These are phyloP conservation scores for Porites lobata DNA, from an alignment of 92 coral and sea anemone genomes.

Conservation along the genomic window DNA sequence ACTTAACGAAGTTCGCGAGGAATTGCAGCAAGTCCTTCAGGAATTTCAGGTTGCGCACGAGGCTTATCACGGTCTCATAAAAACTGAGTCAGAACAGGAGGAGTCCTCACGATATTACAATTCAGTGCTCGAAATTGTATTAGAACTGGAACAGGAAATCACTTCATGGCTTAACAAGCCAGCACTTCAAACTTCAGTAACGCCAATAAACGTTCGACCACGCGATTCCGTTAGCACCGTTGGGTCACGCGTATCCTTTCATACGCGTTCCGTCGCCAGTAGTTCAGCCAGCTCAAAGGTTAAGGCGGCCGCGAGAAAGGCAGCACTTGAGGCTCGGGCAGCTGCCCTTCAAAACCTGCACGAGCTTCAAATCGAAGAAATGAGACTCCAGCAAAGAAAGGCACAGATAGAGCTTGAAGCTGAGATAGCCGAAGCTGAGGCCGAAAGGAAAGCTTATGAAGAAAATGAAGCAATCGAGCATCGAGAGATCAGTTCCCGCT, in stretches of 20 bases:
- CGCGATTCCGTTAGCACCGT: too few species aligned
- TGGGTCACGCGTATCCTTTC: not conserved
- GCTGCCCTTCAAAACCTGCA: constrained; percentile 12
- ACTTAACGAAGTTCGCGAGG: not conserved
- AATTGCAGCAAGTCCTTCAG: not conserved
- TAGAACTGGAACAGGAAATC: not conserved
- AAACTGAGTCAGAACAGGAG: not conserved
- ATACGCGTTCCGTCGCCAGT: constrained; percentile 14
- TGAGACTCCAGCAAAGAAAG: constrained; percentile 40
- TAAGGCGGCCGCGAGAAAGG: constrained; percentile 25
- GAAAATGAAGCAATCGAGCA: not conserved
- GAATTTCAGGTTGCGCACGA: constrained; percentile 10
- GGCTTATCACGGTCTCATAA: not conserved
- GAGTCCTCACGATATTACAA: not conserved
- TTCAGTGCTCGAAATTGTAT: not conserved
- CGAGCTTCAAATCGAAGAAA: constrained; percentile 12
- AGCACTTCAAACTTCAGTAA: too few species aligned
- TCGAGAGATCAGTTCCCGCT: not conserved
- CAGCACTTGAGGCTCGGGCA: constrained; percentile 28
- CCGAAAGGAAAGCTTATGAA: constrained; percentile 25
- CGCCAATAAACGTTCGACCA: too few species aligned
- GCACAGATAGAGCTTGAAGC: constrained; percentile 52
- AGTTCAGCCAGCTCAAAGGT: constrained; percentile 55
- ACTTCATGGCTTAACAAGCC: too few species aligned
- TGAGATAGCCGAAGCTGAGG: constrained; percentile 57